These are phyloP conservation scores for Hemicordylus capensis DNA, from an alignment of 2,113 vertebrate species.

Conservation along the genomic window DNA sequence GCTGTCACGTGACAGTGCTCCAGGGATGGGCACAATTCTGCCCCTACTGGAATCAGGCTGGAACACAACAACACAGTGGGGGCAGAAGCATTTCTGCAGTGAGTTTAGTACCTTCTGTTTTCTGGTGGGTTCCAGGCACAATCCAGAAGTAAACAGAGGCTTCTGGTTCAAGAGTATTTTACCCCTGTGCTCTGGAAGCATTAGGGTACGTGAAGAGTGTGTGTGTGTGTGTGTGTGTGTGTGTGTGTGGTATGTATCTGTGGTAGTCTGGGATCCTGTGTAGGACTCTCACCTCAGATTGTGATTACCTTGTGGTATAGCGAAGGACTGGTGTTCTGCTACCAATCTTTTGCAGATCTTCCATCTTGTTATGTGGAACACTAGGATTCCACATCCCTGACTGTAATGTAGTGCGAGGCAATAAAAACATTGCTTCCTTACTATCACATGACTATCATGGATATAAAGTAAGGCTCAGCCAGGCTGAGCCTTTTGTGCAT, in stretches of 20 bases:
- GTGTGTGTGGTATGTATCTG: too few relatives aligned
- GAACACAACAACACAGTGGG: not conserved
- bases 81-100: not conserved
- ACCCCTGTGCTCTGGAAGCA: too few relatives aligned
- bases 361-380: not conserved
- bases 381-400: not conserved
- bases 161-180: not conserved
- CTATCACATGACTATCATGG: not conserved
- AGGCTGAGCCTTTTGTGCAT: not conserved
- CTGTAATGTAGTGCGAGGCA: not conserved
- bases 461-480: not conserved
- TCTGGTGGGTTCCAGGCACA: not conserved
- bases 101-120: not conserved
- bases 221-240: too few relatives aligned
- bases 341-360: not conserved
- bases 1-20: not conserved
- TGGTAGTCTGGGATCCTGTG: too few relatives aligned
- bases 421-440: not conserved
- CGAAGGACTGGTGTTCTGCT: too few relatives aligned
- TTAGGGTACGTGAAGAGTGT: not conserved
- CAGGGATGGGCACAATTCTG: not conserved
- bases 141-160: not conserved
- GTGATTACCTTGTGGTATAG: not conserved
- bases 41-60: not conserved
- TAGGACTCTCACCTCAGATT: not conserved